Evolutionary conservation across 1,140 invertebrate species (phyloP).

Genomic region (Pogonomyrmex californicus): DNA sequence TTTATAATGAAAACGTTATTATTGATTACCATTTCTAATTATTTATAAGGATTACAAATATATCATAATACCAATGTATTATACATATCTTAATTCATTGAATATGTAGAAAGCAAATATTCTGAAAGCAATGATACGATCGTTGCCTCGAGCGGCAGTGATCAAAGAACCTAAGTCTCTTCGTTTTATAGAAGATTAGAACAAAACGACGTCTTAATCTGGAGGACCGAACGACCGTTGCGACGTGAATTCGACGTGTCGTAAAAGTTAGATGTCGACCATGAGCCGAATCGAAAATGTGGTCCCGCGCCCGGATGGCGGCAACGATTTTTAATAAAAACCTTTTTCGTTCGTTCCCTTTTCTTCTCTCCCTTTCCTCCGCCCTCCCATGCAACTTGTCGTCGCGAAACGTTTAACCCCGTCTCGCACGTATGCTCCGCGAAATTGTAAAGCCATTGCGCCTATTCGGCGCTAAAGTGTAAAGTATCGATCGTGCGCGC

Average conservation of each 20-base stretch:
- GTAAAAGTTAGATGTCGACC: conserved; percentile 63
- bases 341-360: conserved; percentile 20
- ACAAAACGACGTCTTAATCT: conserved; percentile 49
- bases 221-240: background rate
- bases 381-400: conserved; percentile 37
- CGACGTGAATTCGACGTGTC: conserved; percentile 55
- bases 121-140: background rate
- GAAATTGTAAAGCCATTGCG: conserved; percentile 65
- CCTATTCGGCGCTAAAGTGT: conserved; percentile 56
- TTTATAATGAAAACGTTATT: background rate
- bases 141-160: background rate
- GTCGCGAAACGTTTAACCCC: conserved; percentile 58
- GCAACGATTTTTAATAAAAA: conserved; percentile 70
- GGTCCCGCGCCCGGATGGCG: conserved; percentile 54
- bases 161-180: background rate
- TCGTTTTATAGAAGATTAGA: conserved; percentile 52
- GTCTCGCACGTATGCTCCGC: conserved; percentile 55
- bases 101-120: background rate
- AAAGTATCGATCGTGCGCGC: conserved; percentile 54
- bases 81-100: background rate
- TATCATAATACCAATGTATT: background rate
- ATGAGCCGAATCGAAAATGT: conserved; percentile 62
- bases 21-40: background rate
- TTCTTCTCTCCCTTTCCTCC: background rate
- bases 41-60: background rate